Base-by-base conservation (phyloP, 2,113 vertebrate genomes). In the Lepisosteus oculatus region DNA sequence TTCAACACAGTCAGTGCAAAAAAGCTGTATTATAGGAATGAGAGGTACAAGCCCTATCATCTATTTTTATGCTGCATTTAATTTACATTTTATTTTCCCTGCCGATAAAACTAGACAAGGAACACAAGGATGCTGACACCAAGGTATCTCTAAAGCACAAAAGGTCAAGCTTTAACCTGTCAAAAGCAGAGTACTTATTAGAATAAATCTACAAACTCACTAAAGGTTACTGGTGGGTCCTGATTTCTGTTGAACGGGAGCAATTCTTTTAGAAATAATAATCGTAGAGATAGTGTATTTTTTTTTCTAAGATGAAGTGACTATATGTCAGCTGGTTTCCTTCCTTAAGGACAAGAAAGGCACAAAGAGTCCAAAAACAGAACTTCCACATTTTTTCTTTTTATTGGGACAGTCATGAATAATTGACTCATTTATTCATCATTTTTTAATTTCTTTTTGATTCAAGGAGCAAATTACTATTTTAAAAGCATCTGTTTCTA, bases 121-220 rank as follows among this genome's bases (percentile, higher is more conserved):
- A 92, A 92, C 91, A 90, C 88, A 88, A 82, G 90, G 91, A 91
- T 75, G 42, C 78, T 92, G 91, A 90, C 90, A 92, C 81, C 71
- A 74, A 69, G 85, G 84, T 81, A 86, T 85, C 84, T 84, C 76
- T 78, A 68, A 8, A 79, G 87, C 74, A 82, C 89, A 86, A 89
- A 72, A 86, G 90, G 88, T 81, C 87, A 81, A 80, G 87, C 86
- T 84, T 90, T 91, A 89, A 90, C 85, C 91, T 93, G 90, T 93
- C 91, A 93, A 77, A 86, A 86, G 88, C 77, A 83, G 81, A 81
- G 89, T 89, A 90, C 90, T 92, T 88, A 93, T 93, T 92, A 92
- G 88, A 92, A 92, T 93, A 93, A 93, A 91, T 92, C 87, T 89
- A 85, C 87, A 89, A 85, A 87, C 86, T 85, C 85, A 85, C 88